Conservation (phyloP, 92 coral and sea anemone genomes). For the Virgularia gustaviana region DNA sequence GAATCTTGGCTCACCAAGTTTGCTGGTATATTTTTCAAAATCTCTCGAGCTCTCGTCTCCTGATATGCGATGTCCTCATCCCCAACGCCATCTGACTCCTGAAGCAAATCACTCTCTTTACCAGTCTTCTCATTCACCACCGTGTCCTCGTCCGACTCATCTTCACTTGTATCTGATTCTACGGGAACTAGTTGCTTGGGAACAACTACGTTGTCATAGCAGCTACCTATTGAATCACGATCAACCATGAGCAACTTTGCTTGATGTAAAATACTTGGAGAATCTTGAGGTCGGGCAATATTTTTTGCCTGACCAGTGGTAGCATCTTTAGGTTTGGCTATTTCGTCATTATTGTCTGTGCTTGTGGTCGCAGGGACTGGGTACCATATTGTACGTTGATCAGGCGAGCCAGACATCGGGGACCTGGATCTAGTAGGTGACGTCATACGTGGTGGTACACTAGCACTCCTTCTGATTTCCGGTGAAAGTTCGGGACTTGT, state of each 20-base stretch:
- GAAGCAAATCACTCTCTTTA: background rate
- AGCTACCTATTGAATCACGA: constrained; percentile 31
- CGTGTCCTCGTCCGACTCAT: constrained; percentile 14
- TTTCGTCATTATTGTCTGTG: background rate
- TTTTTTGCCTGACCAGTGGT: background rate
- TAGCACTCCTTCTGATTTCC: background rate
- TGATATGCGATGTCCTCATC: background rate
- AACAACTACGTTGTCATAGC: constrained; percentile 26
- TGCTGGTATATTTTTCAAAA: constrained; percentile 15
- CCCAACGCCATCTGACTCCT: background rate
- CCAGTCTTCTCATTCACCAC: background rate
- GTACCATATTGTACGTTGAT: background rate
- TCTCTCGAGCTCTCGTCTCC: constrained; percentile 12
- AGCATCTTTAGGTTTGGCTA: background rate
- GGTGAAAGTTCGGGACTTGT: constrained; percentile 34
- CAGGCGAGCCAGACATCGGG: constrained; percentile 2
- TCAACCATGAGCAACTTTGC: constrained; percentile 11
- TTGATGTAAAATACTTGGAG: background rate
- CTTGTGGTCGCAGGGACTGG: background rate
- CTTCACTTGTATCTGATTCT: constrained; percentile 15
- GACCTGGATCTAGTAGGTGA: constrained; percentile 7
- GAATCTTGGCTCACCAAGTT: constrained; percentile 12
- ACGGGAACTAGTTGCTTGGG: background rate
- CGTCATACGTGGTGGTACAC: background rate
- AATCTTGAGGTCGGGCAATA: background rate